Evolutionary conservation across 2,113 vertebrate species (phyloP), one percentile per base, ranked within the genome.

Genomic region (Hoplias malabaricus): DNA sequence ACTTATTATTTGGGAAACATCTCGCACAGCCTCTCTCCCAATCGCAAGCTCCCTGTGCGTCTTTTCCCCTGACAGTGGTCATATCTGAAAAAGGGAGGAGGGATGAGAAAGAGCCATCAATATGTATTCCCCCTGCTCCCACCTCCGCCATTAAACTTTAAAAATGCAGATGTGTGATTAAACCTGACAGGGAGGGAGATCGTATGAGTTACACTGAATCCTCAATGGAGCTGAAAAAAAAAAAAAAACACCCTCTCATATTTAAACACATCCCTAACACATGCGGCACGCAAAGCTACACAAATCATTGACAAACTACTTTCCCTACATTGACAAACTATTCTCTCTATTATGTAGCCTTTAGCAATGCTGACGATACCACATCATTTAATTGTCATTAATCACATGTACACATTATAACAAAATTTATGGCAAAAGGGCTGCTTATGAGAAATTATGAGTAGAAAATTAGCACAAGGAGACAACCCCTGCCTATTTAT

Each of bases 111-210:
- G 33, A 87, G 70, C 82, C 84, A 88, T 91, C 86, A 90, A 89
- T 92, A 89, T 91, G 87, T 81, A 84, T 90, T 87, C 82, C 83
- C 83, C 73, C 72, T 71, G 72, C 81, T 81, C 77, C 78, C 82
- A 76, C 83, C 82, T 84, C 43, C 0, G 23, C 72, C 85, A 90
- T 92, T 89, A 90, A 92, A 90, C 70, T 90, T 92, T 90, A 90
- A 92, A 90, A 85, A 85, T 77, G 71, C 87, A 86, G 82, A 89
- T 87, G 73, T 84, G 86, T 78, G 77, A 87, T 88, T 87, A 87
- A 86, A 72, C 82, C 84, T 84, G 89, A 87, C 87, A 86, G 84
- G 85, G 79, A 85, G 82, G 76, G 83, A 76, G 78, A 78, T 36
- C 31, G 54, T 56, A 63, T 57, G 83, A 84, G 82, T 84, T 79